phyloP scores from a whole-genome alignment of 1,140 invertebrate genomes.

The Heterodera carotae region DNA sequence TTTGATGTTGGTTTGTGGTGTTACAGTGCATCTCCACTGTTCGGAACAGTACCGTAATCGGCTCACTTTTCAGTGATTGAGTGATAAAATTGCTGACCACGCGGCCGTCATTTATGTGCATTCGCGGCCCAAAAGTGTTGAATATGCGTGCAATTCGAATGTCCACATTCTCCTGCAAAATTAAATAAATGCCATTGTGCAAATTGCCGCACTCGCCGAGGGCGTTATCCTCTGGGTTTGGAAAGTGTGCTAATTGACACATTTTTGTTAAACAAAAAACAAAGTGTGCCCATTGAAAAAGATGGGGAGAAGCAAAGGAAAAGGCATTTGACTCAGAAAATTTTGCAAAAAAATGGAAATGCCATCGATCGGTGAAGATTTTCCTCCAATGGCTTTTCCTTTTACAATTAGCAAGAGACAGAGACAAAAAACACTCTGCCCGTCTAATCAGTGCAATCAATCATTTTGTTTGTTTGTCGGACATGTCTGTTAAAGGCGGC shows the following conservation, averaged over 20 bases:
- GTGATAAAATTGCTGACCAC: conserved; percentile 98
- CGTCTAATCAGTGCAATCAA: not conserved
- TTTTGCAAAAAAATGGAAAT: too few relatives aligned
- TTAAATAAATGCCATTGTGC: not conserved
- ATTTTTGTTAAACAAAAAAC: too few relatives aligned
- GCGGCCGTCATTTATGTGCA: conserved; percentile 98
- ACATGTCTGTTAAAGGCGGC: conserved; percentile 10
- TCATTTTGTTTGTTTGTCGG: not conserved
- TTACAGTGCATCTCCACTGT: too few relatives aligned
- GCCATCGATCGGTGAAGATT: not conserved
- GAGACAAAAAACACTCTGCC: not conserved
- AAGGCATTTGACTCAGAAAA: too few relatives aligned
- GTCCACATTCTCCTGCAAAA: conserved; percentile 85
- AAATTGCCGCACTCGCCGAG: too few relatives aligned
- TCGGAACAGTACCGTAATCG: conserved; percentile 74
- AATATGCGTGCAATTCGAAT: conserved; percentile 96
- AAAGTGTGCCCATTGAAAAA: too few relatives aligned
- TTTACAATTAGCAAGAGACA: too few relatives aligned
- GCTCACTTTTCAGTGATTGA: conserved; percentile 89
- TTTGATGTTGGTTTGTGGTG: too few relatives aligned
- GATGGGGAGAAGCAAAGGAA: too few relatives aligned
- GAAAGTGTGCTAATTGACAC: too few relatives aligned
- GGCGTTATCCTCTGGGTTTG: too few relatives aligned
- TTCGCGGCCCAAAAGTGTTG: conserved; percentile 98
- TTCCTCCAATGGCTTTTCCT: not conserved